Conservation (phyloP, 2,888 invertebrate genomes). For the Stramonita haemastoma region DNA sequence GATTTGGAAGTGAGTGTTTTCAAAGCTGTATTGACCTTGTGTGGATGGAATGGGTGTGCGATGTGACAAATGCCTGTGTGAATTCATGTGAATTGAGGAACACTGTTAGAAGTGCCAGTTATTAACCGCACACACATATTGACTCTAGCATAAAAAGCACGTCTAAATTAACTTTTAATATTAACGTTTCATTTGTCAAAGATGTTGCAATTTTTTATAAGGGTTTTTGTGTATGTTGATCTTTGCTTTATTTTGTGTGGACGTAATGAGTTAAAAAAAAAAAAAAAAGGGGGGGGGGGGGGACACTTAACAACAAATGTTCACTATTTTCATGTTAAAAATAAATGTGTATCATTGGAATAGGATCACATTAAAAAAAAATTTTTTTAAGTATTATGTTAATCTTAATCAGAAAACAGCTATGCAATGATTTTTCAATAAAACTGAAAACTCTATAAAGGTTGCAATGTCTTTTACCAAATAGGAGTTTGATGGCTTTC, state of each 20-base stretch:
- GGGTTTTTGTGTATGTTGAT: background rate
- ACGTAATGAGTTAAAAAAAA: background rate
- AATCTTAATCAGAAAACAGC: background rate
- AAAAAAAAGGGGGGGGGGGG: too few species aligned
- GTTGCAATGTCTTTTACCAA: slow-evolving; percentile 2
- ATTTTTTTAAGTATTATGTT: too few species aligned
- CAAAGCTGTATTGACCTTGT: background rate
- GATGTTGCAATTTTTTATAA: slow-evolving; percentile 2
- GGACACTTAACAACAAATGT: too few species aligned
- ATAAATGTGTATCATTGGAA: too few species aligned
- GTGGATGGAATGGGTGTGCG: background rate
- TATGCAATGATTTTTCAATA: background rate
- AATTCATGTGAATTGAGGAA: background rate
- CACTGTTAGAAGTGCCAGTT: background rate
- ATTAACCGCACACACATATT: slow-evolving; percentile 12
- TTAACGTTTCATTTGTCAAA: background rate
- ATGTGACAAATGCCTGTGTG: background rate
- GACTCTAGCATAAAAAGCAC: background rate
- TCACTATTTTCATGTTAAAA: background rate
- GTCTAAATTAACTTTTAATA: background rate
- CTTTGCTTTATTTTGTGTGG: background rate
- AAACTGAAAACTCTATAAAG: background rate
- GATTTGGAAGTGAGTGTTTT: background rate
- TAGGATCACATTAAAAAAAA: too few species aligned
- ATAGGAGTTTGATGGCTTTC: background rate